Percentiles rank a stretch among this genome's conserved stretches.
Evolutionary conservation across 2,113 vertebrate species (phyloP).

Genomic region (Nannospalax galili): DNA sequence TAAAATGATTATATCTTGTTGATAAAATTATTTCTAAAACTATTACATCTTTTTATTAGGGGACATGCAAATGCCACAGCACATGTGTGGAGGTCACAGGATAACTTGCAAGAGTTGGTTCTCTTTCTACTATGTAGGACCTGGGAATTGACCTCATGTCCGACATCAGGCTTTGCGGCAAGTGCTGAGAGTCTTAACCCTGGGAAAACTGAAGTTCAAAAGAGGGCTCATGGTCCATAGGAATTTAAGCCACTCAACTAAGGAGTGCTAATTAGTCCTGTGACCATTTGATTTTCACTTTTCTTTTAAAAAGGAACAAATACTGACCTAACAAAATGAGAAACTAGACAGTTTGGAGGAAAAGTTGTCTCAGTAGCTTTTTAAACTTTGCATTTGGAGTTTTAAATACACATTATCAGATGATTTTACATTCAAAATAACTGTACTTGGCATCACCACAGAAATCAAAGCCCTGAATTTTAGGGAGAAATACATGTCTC

Average conservation of each 20-base stretch:
- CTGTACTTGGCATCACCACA: background rate
- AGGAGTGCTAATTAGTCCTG: background rate
- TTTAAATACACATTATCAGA: constrained; percentile 27
- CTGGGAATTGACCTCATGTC: background rate
- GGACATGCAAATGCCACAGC: background rate
- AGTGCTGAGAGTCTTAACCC: background rate
- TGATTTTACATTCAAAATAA: background rate
- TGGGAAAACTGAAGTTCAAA: background rate
- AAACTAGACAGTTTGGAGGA: background rate
- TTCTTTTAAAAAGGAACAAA: constrained; percentile 9
- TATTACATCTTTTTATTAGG: background rate
- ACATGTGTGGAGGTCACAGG: background rate
- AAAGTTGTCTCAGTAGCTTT: constrained; percentile 17
- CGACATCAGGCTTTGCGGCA: background rate
- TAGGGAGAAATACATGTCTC: background rate
- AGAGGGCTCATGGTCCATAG: background rate
- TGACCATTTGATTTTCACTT: background rate
- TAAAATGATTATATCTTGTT: constrained; percentile 12
- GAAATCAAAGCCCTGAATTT: constrained; percentile 45
- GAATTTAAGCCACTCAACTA: background rate
- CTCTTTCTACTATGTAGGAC: background rate
- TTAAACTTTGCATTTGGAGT: background rate
- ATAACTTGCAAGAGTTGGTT: background rate
- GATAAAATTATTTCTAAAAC: background rate
- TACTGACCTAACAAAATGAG: background rate